A percentile compares a stretch with the other conserved stretches of the same genome.
These are phyloP conservation scores for Catamblyrhynchus diadema DNA, from an alignment of 2,797 vertebrate genomes.

Conservation along the genomic window DNA sequence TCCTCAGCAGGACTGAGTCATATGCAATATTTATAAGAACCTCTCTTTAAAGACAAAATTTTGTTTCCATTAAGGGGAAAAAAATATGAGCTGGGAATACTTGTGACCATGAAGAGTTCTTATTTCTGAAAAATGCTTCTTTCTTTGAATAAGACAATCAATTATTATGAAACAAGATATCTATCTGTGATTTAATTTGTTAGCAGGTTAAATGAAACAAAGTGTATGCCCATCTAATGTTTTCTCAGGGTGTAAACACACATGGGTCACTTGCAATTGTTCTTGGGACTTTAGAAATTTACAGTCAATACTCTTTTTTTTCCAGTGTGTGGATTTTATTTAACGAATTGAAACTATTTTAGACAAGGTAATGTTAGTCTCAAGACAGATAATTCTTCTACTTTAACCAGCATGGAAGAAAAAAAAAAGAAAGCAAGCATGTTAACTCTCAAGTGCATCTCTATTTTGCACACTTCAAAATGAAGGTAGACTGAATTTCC, in stretches of 20 bases:
- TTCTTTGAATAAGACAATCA: neutral
- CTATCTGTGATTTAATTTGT: neutral
- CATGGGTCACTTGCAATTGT: neutral
- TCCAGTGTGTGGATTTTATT: neutral
- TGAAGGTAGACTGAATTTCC: neutral
- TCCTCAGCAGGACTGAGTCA: neutral
- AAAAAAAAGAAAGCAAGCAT: neutral
- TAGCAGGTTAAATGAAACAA: neutral
- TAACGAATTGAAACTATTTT: neutral
- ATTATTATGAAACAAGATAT: conserved; percentile 8
- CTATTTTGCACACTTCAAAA: neutral
- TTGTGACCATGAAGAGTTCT: neutral
- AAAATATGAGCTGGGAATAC: neutral
- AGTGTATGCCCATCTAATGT: neutral
- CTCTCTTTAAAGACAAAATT: neutral
- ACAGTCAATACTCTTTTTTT: neutral
- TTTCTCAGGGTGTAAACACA: neutral
- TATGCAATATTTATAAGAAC: conserved; percentile 4
- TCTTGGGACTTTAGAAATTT: neutral
- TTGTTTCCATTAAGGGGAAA: neutral
- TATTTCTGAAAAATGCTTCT: neutral
- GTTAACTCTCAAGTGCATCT: neutral
- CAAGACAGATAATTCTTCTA: neutral
- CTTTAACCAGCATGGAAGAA: neutral
- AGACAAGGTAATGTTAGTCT: neutral